Percentiles rank a stretch among this genome's conserved stretches.
Evolutionary conservation across 2,113 vertebrate genomes (phyloP).

Genomic region (Oryzias celebensis): DNA sequence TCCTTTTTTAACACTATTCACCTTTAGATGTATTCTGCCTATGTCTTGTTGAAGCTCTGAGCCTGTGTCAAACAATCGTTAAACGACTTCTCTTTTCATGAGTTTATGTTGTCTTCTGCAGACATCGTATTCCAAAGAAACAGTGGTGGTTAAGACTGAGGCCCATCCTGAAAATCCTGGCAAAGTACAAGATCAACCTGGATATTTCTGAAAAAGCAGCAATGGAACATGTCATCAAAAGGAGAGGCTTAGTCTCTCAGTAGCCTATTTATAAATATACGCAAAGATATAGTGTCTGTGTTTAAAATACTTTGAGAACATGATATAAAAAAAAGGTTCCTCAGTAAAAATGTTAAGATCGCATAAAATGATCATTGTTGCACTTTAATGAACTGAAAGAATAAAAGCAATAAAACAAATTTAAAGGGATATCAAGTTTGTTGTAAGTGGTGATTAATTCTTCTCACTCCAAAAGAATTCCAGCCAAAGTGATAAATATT

Average conservation of each 20-base stretch:
- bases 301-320: conserved; percentile 30
- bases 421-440: too few relatives aligned
- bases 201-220: conserved; percentile 83
- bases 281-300: background rate
- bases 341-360: conserved; percentile 4
- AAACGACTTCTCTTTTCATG: background rate
- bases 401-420: too few relatives aligned
- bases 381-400: background rate
- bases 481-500: too few relatives aligned
- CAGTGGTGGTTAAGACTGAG: conserved; percentile 91
- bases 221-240: conserved; percentile 84
- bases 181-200: conserved; percentile 85
- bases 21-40: background rate
- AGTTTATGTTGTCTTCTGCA: conserved; percentile 46
- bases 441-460: too few relatives aligned
- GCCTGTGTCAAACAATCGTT: background rate
- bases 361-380: background rate
- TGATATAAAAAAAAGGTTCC: conserved; percentile 31
- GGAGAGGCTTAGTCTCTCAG: conserved; percentile 53
- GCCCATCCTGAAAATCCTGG: conserved; percentile 89
- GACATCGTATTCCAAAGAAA: conserved; percentile 86
- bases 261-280: conserved; percentile 5
- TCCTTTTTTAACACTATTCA: background rate
- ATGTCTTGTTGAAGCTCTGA: background rate
- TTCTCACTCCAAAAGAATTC: too few relatives aligned